A percentile compares a stretch with the other conserved stretches of the same genome.
phyloP scores from a whole-genome alignment of 1,140 invertebrate genomes.

The Hormaphis cornu region DNA sequence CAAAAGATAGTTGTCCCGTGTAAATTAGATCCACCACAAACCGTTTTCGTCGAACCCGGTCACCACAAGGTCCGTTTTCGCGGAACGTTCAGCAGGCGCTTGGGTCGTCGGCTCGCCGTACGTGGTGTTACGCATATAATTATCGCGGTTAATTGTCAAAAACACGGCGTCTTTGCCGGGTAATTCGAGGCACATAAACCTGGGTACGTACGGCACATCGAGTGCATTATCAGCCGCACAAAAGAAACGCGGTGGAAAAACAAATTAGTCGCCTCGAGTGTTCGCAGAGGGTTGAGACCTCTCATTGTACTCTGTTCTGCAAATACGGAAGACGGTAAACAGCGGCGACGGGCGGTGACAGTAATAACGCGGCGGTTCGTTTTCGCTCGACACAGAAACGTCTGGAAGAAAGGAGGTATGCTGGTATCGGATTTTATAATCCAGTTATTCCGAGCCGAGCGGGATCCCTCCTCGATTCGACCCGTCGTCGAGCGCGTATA shows the following conservation, averaged over 20 bases:
- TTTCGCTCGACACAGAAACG: slow-evolving; percentile 8
- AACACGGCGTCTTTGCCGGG: too few relatives aligned
- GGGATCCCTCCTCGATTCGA: slow-evolving; percentile 15
- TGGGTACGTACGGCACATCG: not conserved
- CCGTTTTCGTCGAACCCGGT: too few relatives aligned
- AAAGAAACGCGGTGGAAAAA: not conserved
- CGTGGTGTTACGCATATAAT: too few relatives aligned
- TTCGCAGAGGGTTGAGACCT: not conserved
- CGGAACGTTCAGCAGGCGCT: too few relatives aligned
- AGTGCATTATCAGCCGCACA: not conserved
- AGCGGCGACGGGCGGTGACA: not conserved
- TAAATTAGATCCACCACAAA: too few relatives aligned
- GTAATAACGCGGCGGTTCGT: not conserved
- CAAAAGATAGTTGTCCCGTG: too few relatives aligned
- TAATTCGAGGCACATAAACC: too few relatives aligned
- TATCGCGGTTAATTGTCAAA: too few relatives aligned
- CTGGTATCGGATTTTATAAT: slow-evolving; percentile 19
- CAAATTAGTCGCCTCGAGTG: slow-evolving; percentile 29
- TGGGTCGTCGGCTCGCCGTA: too few relatives aligned
- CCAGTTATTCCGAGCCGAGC: slow-evolving; percentile 21
- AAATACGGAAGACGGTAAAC: not conserved
- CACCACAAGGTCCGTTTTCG: too few relatives aligned
- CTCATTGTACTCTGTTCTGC: not conserved
- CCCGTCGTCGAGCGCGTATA: slow-evolving; percentile 3
- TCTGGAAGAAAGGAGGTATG: slow-evolving; percentile 6